These are phyloP conservation scores for Mamestra configurata DNA, from an alignment of 1,140 invertebrate species.

Conservation along the genomic window DNA sequence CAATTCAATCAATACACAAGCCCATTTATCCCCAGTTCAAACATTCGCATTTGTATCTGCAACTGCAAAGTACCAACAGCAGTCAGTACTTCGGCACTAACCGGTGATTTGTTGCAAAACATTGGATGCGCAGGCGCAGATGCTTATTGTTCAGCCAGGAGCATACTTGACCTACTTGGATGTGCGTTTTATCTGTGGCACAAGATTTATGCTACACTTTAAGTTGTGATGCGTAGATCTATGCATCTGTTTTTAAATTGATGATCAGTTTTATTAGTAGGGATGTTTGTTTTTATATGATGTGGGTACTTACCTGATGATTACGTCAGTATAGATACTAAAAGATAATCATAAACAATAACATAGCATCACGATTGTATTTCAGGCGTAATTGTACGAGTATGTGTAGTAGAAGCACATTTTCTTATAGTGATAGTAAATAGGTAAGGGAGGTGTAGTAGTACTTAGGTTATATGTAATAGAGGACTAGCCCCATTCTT, in stretches of 20 bases:
- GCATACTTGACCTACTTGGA: conserved; percentile 38
- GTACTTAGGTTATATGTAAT: no score
- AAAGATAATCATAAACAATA: not conserved
- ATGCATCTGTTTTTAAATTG: conserved; percentile 24
- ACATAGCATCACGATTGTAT: not conserved
- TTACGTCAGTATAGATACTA: not conserved
- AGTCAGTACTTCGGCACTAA: conserved; percentile 11
- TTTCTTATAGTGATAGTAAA: no score
- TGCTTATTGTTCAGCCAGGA: conserved; percentile 39
- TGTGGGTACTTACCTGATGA: not conserved
- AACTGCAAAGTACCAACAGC: not conserved
- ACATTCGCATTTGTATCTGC: not conserved
- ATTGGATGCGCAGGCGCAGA: conserved; percentile 13
- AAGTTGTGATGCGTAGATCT: conserved; percentile 7
- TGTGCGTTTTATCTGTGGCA: conserved; percentile 20
- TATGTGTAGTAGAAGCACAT: no score
- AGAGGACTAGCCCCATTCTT: no score
- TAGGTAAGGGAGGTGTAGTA: no score
- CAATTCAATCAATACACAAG: not conserved
- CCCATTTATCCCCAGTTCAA: not conserved
- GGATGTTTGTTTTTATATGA: not conserved
- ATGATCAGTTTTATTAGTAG: conserved; percentile 7
- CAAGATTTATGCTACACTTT: conserved; percentile 37
- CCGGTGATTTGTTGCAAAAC: conserved; percentile 39
- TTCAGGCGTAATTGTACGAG: not conserved